Conservation (phyloP, 37 sponge, comb jelly and placozoan genomes). For the Theonella swinhoei region DNA sequence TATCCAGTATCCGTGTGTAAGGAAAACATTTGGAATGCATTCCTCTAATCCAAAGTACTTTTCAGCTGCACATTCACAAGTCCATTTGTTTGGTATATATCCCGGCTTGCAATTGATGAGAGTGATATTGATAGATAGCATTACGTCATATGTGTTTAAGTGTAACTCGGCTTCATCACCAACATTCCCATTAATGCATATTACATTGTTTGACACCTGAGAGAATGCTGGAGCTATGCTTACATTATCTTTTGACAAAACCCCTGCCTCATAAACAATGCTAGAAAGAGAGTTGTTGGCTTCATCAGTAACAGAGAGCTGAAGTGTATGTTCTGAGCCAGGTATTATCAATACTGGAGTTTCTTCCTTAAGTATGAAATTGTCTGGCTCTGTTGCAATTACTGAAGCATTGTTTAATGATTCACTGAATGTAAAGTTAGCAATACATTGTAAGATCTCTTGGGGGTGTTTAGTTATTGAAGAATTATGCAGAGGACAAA, state of each 20-base stretch:
- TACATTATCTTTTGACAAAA: too few relatives aligned
- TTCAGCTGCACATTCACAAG: background rate
- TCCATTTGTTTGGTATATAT: background rate
- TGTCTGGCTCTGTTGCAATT: background rate
- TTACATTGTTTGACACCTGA: background rate
- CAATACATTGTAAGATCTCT: background rate
- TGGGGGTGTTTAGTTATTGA: too few relatives aligned
- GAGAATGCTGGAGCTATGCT: background rate
- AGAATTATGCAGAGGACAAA: too few relatives aligned
- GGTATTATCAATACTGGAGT: background rate
- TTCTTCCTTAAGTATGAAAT: background rate
- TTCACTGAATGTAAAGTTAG: background rate
- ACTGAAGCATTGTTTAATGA: background rate
- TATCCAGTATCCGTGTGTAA: background rate
- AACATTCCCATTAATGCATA: background rate
- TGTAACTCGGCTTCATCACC: background rate
- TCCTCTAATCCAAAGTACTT: background rate
- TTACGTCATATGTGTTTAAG: background rate
- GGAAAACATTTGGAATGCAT: background rate
- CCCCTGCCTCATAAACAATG: background rate
- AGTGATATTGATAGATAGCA: background rate
- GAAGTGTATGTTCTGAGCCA: background rate
- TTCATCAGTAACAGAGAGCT: background rate
- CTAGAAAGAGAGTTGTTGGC: background rate
- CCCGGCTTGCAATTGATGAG: background rate